Evolutionary conservation across 2,888 invertebrate species (phyloP).

Genomic region (Eristalis pertinax): DNA sequence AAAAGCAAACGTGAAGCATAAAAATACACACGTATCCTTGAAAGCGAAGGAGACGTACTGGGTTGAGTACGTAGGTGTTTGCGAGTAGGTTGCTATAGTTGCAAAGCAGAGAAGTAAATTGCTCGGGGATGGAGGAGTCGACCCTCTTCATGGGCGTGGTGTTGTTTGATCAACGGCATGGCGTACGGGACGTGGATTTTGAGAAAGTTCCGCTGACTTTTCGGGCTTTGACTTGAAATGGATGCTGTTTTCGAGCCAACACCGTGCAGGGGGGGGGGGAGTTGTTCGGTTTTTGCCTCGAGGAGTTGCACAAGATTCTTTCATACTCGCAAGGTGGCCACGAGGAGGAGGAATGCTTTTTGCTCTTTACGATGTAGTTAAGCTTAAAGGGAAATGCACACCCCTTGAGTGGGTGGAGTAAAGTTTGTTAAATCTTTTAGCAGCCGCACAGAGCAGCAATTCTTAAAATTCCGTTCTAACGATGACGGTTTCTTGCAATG

Average conservation of each 20-base stretch:
- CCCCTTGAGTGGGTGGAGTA: neutral
- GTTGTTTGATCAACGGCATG: constrained; percentile 46
- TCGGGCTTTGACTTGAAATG: constrained; percentile 24
- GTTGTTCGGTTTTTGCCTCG: neutral
- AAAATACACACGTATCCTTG: constrained; percentile 37
- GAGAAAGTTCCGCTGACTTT: constrained; percentile 27
- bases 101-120: neutral
- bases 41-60: neutral
- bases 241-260: constrained; percentile 5
- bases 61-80: neutral
- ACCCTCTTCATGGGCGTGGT: constrained; percentile 39
- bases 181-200: constrained; percentile 48
- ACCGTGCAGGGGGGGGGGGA: constrained; percentile 1
- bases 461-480: neutral
- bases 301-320: neutral
- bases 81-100: neutral
- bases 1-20: constrained; percentile 7
- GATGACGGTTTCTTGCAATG: neutral
- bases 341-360: neutral
- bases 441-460: neutral
- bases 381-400: neutral
- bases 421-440: neutral
- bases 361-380: neutral
- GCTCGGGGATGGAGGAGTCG: neutral
- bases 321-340: neutral